phyloP scores from a whole-genome alignment of 2,113 vertebrate genomes.

The Hymenochirus boettgeri region DNA sequence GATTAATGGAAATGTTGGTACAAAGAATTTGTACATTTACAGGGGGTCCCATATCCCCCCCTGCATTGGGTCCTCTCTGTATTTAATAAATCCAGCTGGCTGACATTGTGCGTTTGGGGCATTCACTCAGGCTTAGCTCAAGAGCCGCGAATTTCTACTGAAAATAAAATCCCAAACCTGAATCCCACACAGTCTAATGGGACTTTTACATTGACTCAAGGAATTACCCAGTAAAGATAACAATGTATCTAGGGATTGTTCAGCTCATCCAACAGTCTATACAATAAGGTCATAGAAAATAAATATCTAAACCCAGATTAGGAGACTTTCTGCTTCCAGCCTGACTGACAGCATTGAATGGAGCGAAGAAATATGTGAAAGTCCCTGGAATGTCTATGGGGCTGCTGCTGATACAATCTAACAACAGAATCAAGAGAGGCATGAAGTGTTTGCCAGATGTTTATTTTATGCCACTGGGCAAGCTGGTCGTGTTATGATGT shows the following conservation, averaged over 20 bases:
- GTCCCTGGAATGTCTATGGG: not conserved
- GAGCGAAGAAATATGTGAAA: not conserved
- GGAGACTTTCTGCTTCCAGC: not conserved
- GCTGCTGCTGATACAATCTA: constrained; percentile 5
- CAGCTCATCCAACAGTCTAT: constrained; percentile 16
- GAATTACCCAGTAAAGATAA: constrained; percentile 30
- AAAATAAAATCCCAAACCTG: not conserved
- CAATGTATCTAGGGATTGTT: constrained; percentile 20
- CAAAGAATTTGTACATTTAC: too few relatives aligned
- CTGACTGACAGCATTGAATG: constrained; percentile 3
- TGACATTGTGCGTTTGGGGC: too few relatives aligned
- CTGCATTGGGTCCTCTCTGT: too few relatives aligned
- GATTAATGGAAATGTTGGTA: too few relatives aligned
- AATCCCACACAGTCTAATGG: constrained; percentile 21
- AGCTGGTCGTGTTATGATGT: too few relatives aligned
- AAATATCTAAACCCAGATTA: constrained; percentile 4
- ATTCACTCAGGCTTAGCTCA: constrained; percentile 4
- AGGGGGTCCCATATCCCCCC: too few relatives aligned
- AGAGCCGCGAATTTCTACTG: constrained; percentile 22
- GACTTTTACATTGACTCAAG: constrained; percentile 20
- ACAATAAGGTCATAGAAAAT: constrained; percentile 25
- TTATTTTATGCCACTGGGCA: too few relatives aligned
- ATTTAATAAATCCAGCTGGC: too few relatives aligned
- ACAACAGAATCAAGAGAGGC: constrained; percentile 9
- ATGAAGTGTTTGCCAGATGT: too few relatives aligned